Percentiles rank a stretch among this genome's conserved stretches.
Evolutionary conservation across 2,888 invertebrate species (phyloP).

Genomic region (Deroplatys truncata): DNA sequence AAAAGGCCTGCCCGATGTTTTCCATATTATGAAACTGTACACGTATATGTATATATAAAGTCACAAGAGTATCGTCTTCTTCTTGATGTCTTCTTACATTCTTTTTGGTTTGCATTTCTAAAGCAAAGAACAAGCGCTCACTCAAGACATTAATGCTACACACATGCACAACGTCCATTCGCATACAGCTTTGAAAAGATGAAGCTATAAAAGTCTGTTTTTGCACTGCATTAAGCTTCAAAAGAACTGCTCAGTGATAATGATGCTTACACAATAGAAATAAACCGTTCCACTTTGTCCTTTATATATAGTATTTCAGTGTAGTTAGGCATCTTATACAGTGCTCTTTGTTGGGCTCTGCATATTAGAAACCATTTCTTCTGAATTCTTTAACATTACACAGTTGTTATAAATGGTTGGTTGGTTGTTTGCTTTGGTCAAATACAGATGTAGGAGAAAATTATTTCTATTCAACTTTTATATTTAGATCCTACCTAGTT

Average conservation of each 20-base stretch:
- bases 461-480: too few relatives aligned
- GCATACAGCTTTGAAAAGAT: not conserved
- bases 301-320: not conserved
- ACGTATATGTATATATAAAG: not conserved
- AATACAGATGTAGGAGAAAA: too few relatives aligned
- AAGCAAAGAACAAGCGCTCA: not conserved
- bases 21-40: not conserved
- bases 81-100: not conserved
- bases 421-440: too few relatives aligned
- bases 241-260: not conserved
- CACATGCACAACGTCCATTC: not conserved
- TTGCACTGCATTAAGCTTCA: not conserved
- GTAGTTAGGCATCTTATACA: not conserved
- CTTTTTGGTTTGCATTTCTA: not conserved
- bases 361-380: not conserved
- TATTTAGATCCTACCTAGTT: too few relatives aligned
- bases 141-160: not conserved
- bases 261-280: not conserved
- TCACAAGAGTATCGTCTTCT: not conserved
- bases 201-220: not conserved
- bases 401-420: too few relatives aligned
- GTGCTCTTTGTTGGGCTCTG: not conserved
- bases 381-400: too few relatives aligned
- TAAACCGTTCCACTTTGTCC: not conserved
- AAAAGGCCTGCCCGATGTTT: not conserved